These are phyloP conservation scores for Phrynocephalus versicolor DNA, from an alignment of 2,113 vertebrate genomes.

Conservation along the genomic window DNA sequence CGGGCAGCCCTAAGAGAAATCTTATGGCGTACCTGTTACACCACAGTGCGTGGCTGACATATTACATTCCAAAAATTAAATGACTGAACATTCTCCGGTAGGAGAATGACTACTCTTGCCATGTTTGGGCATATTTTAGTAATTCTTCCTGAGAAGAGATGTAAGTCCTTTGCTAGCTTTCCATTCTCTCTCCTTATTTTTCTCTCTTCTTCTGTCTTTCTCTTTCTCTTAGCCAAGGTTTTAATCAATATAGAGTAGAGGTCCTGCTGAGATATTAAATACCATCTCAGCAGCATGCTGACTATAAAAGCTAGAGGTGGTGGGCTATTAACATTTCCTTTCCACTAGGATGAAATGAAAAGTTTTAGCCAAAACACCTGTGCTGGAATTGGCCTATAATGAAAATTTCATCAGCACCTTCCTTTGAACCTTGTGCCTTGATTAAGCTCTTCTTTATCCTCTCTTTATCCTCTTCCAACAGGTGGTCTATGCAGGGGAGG, in stretches of 20 bases:
- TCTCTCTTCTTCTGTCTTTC: not conserved
- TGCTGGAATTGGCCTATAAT: slow-evolving; percentile 28
- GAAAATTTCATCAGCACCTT: slow-evolving; percentile 20
- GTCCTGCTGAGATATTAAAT: slow-evolving; percentile 51
- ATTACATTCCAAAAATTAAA: not conserved
- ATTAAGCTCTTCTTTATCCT: not conserved
- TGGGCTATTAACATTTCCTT: slow-evolving; percentile 48
- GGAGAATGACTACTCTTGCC: not conserved
- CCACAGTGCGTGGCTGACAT: not conserved
- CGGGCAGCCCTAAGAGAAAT: not conserved
- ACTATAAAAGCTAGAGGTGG: slow-evolving; percentile 32
- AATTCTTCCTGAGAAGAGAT: slow-evolving; percentile 28
- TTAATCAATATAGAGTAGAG: slow-evolving; percentile 18
- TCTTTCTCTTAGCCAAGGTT: not conserved
- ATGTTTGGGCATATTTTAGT: not conserved
- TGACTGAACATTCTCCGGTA: not conserved
- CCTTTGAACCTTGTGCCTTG: not conserved
- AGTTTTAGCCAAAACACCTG: slow-evolving; percentile 34
- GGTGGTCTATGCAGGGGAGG: not conserved
- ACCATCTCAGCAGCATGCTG: slow-evolving; percentile 26
- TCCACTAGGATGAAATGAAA: slow-evolving; percentile 45
- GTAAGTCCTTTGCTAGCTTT: not conserved
- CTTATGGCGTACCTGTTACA: not conserved
- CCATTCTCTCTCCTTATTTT: not conserved
- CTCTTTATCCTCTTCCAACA: not conserved